phyloP scores from a whole-genome alignment of 1,140 invertebrate genomes.

The Elymnias hypermnestra region DNA sequence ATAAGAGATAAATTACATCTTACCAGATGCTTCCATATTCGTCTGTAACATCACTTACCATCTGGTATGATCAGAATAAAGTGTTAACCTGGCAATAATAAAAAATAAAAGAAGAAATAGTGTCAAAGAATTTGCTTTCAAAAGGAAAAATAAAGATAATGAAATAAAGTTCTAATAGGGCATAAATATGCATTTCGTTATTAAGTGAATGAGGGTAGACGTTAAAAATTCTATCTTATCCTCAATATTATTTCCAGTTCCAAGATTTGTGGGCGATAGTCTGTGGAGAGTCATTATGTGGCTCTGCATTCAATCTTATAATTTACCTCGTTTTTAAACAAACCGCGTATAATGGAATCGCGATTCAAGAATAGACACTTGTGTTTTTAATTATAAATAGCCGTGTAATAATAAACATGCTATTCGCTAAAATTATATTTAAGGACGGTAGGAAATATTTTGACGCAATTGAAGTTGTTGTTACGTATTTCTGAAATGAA shows the following conservation, averaged over 20 bases:
- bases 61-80: no score
- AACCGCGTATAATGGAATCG: constrained; percentile 35
- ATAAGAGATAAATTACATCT: no score
- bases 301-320: constrained; percentile 49
- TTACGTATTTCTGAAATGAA: background rate
- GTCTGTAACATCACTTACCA: no score
- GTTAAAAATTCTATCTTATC: constrained; percentile 19
- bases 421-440: constrained; percentile 6
- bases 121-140: no score
- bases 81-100: no score
- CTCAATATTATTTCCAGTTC: constrained; percentile 28
- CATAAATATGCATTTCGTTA: no score
- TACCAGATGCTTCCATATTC: no score
- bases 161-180: no score
- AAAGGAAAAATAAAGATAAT: no score
- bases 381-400: constrained; percentile 34
- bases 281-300: constrained; percentile 55
- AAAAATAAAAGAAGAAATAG: no score
- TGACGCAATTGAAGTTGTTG: background rate
- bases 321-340: constrained; percentile 55
- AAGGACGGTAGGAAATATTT: constrained; percentile 1
- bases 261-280: constrained; percentile 60
- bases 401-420: constrained; percentile 6
- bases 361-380: constrained; percentile 31
- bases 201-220: constrained; percentile 2